Base-by-base conservation (phyloP, 2,888 invertebrate genomes). In the Gymnosoma rotundatum region DNA sequence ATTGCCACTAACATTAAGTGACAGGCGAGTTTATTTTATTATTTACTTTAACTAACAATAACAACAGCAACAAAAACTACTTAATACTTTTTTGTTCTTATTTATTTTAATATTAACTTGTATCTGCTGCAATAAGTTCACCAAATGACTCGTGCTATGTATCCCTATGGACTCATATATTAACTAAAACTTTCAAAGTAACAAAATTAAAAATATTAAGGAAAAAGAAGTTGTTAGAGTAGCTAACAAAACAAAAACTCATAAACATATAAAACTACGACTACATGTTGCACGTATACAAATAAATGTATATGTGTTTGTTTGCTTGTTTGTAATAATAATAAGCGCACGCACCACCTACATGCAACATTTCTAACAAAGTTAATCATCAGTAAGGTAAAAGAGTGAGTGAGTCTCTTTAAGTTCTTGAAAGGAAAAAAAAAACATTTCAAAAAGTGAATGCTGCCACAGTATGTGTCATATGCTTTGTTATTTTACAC, bases 81-180 rank as follows among this genome's bases (percentile, higher is more conserved):
- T 42, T 42, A 42, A 8, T 42, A 42, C 10, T 42, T 12, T 42
- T 42, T 42, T 42, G 4, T 1, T 42, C 12, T 12, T 42, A 42
- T 69, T 80, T 69, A 54, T 48, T 80, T 61, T 56, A 61, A 66
- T 48, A 72, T 64, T 50, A 78, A 72, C 36, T 48, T 36, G 21
- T 25, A 42, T 61, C 78, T 58, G 42, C 52, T 18, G 50, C 58
- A 75, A 67, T 74, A 54, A 52, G 14, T 69, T 70, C 50, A 64
- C 18, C 75, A 75, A 70, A 70, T 81, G 70, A 70, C 81, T 81
- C 81, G 69, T 81, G 70, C 75, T 50, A 36, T 38, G 64, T 42
- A 18, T 70, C 81, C 70, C 81, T 10, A 42, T 70, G 81, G 81
- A 75, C 63, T 60, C 75, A 63, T 81, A 72, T 64, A 79, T 72